These are phyloP conservation scores for Lasioglossum lativentre DNA, from an alignment of 2,888 invertebrate genomes.

Conservation along the genomic window DNA sequence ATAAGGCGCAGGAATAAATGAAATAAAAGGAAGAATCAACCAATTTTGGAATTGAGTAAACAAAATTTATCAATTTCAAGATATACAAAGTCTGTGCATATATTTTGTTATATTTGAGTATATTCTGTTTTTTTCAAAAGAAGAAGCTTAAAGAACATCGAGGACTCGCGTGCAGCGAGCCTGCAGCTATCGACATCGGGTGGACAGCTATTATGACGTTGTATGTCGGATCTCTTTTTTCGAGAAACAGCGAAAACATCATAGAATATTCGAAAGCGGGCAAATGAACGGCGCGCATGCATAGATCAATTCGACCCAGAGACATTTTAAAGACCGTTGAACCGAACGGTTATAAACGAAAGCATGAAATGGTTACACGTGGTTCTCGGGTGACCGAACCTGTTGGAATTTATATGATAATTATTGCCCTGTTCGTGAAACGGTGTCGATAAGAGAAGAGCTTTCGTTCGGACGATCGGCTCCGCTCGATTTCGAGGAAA, in stretches of 20 bases:
- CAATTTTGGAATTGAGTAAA: no score
- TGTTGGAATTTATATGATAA: conserved; percentile 52
- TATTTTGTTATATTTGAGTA: no score
- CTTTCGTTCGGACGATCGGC: conserved; percentile 15
- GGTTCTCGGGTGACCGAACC: conserved; percentile 14
- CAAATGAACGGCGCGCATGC: not conserved
- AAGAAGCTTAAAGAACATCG: not conserved
- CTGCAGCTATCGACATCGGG: not conserved
- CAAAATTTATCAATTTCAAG: no score
- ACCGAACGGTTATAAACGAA: not conserved
- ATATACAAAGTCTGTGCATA: no score
- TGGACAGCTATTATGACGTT: not conserved
- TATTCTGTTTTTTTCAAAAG: not conserved
- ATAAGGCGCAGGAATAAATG: no score
- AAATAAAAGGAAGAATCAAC: no score
- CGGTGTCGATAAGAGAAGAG: conserved; percentile 18
- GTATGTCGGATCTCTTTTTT: not conserved
- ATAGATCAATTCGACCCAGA: not conserved
- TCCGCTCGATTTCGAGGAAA: not conserved
- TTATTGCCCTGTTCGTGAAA: conserved; percentile 20
- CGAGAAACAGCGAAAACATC: not conserved
- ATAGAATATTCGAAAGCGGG: not conserved
- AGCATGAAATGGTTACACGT: conserved; percentile 1
- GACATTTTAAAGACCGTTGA: not conserved
- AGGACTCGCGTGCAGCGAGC: no score